These are phyloP conservation scores for Megaptera novaeangliae DNA, from an alignment of 2,113 vertebrate species.

Conservation along the genomic window DNA sequence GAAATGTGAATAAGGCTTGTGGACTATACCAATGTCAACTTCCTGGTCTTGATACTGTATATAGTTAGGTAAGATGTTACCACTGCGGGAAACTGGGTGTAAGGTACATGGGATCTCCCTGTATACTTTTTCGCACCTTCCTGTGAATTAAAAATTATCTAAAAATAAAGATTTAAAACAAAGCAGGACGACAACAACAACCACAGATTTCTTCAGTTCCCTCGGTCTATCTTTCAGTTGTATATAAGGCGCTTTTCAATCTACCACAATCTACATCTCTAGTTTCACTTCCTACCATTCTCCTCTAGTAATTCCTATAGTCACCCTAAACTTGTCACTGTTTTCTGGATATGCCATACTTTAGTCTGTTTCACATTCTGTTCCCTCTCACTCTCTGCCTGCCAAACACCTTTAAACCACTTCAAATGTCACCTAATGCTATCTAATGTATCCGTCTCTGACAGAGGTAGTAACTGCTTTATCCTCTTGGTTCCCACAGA, in stretches of 20 bases:
- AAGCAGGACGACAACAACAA: neutral
- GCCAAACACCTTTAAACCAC: neutral
- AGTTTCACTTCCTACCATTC: neutral
- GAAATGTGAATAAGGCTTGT: neutral
- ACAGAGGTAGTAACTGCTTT: neutral
- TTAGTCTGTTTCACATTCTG: neutral
- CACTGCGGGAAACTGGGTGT: neutral
- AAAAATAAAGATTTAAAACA: slow-evolving; percentile 13
- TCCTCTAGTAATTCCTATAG: neutral
- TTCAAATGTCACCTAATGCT: neutral
- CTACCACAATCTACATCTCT: neutral
- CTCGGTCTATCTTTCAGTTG: neutral
- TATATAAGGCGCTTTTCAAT: neutral
- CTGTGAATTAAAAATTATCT: neutral
- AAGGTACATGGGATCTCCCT: neutral
- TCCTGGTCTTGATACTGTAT: neutral
- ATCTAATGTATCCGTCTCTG: neutral
- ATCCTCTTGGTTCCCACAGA: neutral
- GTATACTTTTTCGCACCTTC: neutral
- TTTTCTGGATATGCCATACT: neutral
- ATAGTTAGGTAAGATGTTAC: neutral
- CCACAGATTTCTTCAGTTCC: neutral
- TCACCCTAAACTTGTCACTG: neutral
- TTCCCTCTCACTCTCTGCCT: neutral
- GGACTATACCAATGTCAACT: neutral